Evolutionary conservation across 2,113 vertebrate species (phyloP), one percentile per base, ranked within the genome.

Genomic region (Capra hircus): DNA sequence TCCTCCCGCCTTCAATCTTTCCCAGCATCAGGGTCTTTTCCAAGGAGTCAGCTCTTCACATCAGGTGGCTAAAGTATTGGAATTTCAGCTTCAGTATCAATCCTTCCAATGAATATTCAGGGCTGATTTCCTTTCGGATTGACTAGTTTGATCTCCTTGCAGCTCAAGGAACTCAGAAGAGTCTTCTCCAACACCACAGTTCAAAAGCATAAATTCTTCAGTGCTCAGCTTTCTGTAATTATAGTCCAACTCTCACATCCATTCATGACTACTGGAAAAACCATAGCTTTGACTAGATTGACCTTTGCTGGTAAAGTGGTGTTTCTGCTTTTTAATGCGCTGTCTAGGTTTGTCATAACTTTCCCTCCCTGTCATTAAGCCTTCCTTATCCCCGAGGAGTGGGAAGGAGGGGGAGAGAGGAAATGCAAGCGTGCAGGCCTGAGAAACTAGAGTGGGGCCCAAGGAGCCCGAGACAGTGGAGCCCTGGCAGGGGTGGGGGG

Each of bases 361-460:
- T 74, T 40, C 21, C 11, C 11, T 74, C 36, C 64, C 64, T 71
- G 71, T 40, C 36, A 21, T 74, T 74, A 74, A 11, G 17, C 19
- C 48, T 78, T 84, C 19, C 88, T 55, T 25, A 12, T 0, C 8
- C 13, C n/a, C 0, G 64, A 85, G 84, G 36, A 36, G 64, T 17
- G 40, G 52, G 11, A 12, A 43, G 7, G 4, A n/a, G 13, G 11
- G 27, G 45, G 33, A 15, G n/a, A 25, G 36, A 40, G 74, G 43
- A n/a, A 36, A 82, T 2, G 12, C 15, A 11, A 19, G 30, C 0
- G 0, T 6, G 50, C 33, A 60, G 71, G 33, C 6, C 6, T 15
- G 28, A 25, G 33, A 28, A 23, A 16, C 53, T 25, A 28, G 74
- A 36, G n/a, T 0, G 2, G 52, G 25, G 15, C 4, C 81, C 53